Conservation (phyloP, 2,797 vertebrate species). For the Coccyzus lansbergi region DNA sequence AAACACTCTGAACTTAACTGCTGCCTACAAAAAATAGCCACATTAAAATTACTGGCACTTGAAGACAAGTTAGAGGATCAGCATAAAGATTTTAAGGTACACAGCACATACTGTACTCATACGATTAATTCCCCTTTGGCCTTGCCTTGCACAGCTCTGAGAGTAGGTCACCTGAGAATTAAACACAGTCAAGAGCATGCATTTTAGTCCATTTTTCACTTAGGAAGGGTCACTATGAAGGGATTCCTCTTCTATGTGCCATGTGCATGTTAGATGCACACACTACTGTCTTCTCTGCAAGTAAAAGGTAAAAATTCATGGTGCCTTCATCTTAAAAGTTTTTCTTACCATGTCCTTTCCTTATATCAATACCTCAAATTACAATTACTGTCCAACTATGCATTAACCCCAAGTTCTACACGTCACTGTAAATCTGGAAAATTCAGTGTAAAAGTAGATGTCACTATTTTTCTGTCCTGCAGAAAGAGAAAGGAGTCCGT, state of each 20-base stretch:
- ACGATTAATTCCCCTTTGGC: neutral
- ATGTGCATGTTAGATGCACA: accelerated
- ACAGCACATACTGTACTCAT: neutral
- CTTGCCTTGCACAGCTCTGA: neutral
- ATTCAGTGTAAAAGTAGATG: neutral
- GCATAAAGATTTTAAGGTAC: neutral
- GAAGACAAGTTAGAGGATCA: neutral
- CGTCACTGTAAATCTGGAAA: neutral
- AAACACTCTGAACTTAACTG: neutral
- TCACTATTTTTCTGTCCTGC: neutral
- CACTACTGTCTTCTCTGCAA: neutral
- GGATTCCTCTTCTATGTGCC: neutral
- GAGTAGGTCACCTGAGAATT: neutral
- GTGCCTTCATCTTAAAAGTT: neutral
- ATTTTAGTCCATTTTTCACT: neutral
- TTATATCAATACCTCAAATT: neutral
- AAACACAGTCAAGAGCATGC: neutral
- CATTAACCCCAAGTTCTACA: neutral
- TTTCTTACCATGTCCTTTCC: neutral
- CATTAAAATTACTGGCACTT: neutral
- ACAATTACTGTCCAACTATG: neutral
- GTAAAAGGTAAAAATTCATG: neutral
- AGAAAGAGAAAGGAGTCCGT: neutral
- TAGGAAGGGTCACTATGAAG: neutral
- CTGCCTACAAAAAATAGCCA: neutral